Conservation (phyloP, 2,888 invertebrate species). For the Nipponacmea schrenckii region DNA sequence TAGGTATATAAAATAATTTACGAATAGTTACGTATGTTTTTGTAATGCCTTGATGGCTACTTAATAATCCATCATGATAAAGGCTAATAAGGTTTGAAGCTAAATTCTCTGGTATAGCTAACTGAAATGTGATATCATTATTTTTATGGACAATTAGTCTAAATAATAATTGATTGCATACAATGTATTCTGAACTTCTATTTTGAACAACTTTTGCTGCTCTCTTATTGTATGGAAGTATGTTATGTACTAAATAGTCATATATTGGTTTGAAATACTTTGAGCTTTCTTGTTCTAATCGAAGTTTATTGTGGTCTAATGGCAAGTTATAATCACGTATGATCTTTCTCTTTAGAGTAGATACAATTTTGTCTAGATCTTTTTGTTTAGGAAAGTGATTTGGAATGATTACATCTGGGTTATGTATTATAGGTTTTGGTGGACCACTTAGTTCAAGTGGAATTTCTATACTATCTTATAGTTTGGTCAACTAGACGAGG, state of each 20-base stretch:
- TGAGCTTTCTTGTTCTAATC: background rate
- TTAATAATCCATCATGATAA: slow-evolving; percentile 3
- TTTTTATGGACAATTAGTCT: background rate
- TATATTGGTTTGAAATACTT: background rate
- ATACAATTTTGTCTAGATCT: slow-evolving; percentile 2
- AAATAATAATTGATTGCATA: background rate
- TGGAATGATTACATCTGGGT: background rate
- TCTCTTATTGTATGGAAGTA: background rate
- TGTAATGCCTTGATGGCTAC: background rate
- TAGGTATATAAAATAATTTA: slow-evolving; percentile 8
- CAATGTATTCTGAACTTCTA: slow-evolving; percentile 1
- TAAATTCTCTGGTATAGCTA: background rate
- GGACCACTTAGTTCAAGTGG: background rate
- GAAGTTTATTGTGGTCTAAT: slow-evolving; percentile 3
- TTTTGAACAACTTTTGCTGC: background rate
- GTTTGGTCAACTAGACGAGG: slow-evolving; percentile 1
- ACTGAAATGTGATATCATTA: background rate
- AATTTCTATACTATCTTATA: background rate
- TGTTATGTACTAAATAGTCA: background rate
- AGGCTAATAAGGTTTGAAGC: background rate
- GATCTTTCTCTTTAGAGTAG: background rate
- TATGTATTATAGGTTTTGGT: slow-evolving; percentile 7
- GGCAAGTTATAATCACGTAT: background rate
- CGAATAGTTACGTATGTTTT: slow-evolving; percentile 1
- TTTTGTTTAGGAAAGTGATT: background rate